Percentiles rank a stretch among this genome's conserved stretches.
phyloP scores from a whole-genome alignment of 1,140 invertebrate genomes.

The Drosophila navojoa region DNA sequence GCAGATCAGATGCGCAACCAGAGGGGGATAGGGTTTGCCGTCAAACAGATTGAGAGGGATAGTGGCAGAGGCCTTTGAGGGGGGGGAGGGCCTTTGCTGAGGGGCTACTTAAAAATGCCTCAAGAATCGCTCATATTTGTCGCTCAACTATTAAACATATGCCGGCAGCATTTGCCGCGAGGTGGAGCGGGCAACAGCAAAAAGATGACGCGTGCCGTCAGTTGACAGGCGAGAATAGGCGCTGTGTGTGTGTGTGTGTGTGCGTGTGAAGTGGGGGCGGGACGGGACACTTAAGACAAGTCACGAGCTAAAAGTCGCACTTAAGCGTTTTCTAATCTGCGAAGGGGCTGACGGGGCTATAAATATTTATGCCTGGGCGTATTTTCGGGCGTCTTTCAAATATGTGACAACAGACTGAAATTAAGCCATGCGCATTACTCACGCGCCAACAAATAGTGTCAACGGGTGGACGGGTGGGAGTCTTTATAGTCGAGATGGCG shows the following conservation, averaged over 20 bases:
- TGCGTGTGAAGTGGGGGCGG: not conserved
- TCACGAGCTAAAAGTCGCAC: constrained; percentile 82
- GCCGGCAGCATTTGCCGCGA: constrained; percentile 45
- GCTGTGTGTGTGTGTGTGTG: constrained; percentile 18
- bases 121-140: constrained; percentile 60
- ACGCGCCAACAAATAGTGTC: constrained; percentile 48
- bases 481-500: no score
- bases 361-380: constrained; percentile 68
- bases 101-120: constrained; percentile 50
- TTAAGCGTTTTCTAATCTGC: constrained; percentile 80
- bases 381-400: constrained; percentile 51
- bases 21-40: no score
- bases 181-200: constrained; percentile 6
- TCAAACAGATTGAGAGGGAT: not conserved
- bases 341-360: constrained; percentile 67
- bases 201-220: constrained; percentile 53
- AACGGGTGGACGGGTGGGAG: not conserved
- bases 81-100: no score
- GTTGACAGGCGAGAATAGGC: constrained; percentile 35
- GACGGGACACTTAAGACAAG: constrained; percentile 72
- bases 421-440: constrained; percentile 75
- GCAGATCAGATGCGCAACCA: constrained; percentile 20
- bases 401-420: constrained; percentile 78
- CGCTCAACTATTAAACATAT: constrained; percentile 72
- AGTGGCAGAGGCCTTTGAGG: not conserved